These are phyloP conservation scores for Pseudochirops cupreus DNA, from an alignment of 2,797 vertebrate genomes.

Conservation along the genomic window DNA sequence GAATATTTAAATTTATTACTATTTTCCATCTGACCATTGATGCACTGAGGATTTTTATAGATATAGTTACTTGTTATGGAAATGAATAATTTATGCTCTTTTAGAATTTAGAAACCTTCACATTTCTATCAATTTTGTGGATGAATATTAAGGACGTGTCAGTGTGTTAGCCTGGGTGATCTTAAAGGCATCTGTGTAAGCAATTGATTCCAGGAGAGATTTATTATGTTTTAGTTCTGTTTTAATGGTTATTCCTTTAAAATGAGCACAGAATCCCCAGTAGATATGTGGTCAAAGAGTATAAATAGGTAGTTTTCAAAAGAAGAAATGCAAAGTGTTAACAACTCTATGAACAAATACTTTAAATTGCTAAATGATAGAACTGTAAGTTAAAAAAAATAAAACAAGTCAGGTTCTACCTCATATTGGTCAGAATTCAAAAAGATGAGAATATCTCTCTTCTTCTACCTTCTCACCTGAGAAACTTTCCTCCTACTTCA, in stretches of 20 bases:
- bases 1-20: constrained; percentile 65
- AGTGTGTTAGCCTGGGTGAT: background rate
- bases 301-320: background rate
- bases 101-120: constrained; percentile 62
- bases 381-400: background rate
- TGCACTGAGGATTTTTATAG: constrained; percentile 43
- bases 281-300: background rate
- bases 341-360: background rate
- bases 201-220: background rate
- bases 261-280: background rate
- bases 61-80: constrained; percentile 55
- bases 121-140: constrained; percentile 47
- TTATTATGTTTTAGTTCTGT: constrained; percentile 6
- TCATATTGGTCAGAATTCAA: background rate
- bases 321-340: background rate
- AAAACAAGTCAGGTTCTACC: background rate
- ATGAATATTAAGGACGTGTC: constrained; percentile 60
- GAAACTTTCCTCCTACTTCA: background rate
- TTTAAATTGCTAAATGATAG: background rate
- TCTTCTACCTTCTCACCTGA: background rate
- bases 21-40: constrained; percentile 50
- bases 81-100: constrained; percentile 60
- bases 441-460: background rate
- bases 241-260: constrained; percentile 47
- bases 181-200: background rate